A percentile compares a stretch with the other conserved stretches of the same genome.
Evolutionary conservation across 2,113 vertebrate genomes (phyloP).

Genomic region (Macaca nemestrina): DNA sequence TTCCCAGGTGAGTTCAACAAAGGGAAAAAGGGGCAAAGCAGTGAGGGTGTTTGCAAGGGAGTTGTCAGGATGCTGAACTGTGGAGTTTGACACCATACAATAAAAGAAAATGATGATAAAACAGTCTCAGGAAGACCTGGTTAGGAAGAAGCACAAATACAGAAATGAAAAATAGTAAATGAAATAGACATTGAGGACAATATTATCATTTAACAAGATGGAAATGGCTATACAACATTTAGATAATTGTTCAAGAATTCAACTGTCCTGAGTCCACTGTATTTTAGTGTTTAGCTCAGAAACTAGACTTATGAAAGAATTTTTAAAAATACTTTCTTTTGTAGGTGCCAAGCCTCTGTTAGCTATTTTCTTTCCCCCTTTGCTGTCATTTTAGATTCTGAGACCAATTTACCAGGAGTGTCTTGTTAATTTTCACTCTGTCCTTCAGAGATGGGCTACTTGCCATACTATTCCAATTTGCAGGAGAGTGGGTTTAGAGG

Average conservation of each 20-base stretch:
- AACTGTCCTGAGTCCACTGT: background rate
- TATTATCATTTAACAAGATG: background rate
- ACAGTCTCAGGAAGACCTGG: background rate
- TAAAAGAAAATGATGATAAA: background rate
- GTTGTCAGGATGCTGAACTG: background rate
- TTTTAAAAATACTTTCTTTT: slow-evolving; percentile 32
- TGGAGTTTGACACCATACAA: background rate
- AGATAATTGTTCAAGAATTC: slow-evolving; percentile 18
- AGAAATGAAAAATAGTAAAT: background rate
- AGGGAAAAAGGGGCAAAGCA: background rate
- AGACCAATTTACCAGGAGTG: background rate
- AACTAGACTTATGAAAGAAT: background rate
- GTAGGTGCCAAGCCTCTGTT: background rate
- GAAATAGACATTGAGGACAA: background rate
- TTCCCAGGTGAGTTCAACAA: background rate
- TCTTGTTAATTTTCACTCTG: slow-evolving; percentile 30
- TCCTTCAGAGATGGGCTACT: background rate
- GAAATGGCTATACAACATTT: background rate
- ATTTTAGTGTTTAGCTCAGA: slow-evolving; percentile 1
- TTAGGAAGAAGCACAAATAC: slow-evolving; percentile 7
- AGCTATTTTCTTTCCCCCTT: background rate
- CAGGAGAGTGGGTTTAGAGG: background rate
- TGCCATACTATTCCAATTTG: background rate
- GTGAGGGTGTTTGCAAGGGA: background rate
- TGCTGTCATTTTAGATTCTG: slow-evolving; percentile 14